Base-by-base conservation (phyloP, 2,113 vertebrate genomes). In the Syrmaticus mikado region DNA sequence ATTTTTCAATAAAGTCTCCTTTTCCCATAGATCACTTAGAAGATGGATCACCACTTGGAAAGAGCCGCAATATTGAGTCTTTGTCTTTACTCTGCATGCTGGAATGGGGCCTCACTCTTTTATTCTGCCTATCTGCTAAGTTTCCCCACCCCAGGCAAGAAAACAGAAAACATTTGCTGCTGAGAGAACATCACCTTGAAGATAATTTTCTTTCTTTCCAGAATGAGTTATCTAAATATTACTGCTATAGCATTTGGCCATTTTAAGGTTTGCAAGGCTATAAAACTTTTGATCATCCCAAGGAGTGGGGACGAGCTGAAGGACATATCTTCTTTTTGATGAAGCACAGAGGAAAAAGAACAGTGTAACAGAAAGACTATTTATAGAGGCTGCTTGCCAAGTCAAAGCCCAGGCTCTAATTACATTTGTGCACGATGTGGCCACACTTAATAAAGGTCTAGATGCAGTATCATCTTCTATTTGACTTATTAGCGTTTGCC, bases 351-450 rank as follows among this genome's bases (percentile, higher is more conserved):
- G 53, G 55, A 73, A 68, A 92, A 82, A 89, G 55, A 92, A 13
- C 64, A 66, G 71, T 43, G 43, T 74, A 80, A 68, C 45, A 70
- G 25, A 52, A 82, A 58, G 45, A n/a, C 46, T 94, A 70, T 84
- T 96, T 93, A 72, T 86, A 78, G 70, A 91, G 32, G 18, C 48
- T 86, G 71, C 85, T 96, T 92, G 67, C 72, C 93, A 96, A 87
- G 77, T 84, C 43, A 81, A 93, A 93, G 27, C 57, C 46, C 46
- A 32, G 13, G 18, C 45, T 89, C 82, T 93, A 93, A 85, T 87
- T 88, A 67, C 13, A 66, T 82, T 57, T 85, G 19, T 10, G 21
- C 38, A 30, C 15, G 64, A 34, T 28, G 52, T 45, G 82, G 64
- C 64, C 67, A 55, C 62, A 25, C 75, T 83, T 89, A 92, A 62